Conservation (phyloP, 2,888 invertebrate genomes). For the Troilus luridus region DNA sequence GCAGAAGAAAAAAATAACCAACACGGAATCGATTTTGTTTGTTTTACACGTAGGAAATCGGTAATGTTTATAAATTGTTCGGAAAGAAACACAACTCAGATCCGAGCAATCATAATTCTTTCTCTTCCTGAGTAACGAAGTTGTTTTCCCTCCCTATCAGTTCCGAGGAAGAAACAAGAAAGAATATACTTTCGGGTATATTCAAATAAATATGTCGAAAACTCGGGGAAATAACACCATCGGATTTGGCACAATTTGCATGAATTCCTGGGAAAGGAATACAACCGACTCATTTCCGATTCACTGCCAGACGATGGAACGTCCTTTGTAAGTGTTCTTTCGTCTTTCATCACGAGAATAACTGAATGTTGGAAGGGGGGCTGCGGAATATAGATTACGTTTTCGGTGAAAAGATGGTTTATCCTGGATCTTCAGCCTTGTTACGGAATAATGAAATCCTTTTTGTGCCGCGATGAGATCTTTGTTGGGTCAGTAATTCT, state of each 20-base stretch:
- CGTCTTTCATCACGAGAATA: background rate
- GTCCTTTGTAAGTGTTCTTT: background rate
- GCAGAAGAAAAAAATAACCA: too few species aligned
- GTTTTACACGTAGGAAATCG: too few species aligned
- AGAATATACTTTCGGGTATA: background rate
- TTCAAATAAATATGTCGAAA: conserved; percentile 10
- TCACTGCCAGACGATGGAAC: background rate
- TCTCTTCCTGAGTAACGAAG: background rate
- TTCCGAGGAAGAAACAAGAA: background rate
- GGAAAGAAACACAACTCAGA: background rate
- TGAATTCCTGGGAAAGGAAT: background rate
- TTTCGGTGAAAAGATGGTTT: background rate
- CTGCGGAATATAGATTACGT: background rate
- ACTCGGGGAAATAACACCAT: conserved; percentile 3
- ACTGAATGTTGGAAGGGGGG: background rate
- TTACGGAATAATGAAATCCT: too few species aligned
- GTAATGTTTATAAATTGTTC: background rate
- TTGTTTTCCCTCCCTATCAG: background rate
- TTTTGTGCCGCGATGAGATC: too few species aligned
- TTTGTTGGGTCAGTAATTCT: too few species aligned
- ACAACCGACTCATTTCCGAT: background rate
- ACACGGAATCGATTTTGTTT: too few species aligned
- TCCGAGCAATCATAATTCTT: background rate
- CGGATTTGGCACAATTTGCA: background rate
- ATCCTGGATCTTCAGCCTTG: background rate